Evolutionary conservation across 2,797 vertebrate species (phyloP).

Genomic region (Alosa sapidissima): DNA sequence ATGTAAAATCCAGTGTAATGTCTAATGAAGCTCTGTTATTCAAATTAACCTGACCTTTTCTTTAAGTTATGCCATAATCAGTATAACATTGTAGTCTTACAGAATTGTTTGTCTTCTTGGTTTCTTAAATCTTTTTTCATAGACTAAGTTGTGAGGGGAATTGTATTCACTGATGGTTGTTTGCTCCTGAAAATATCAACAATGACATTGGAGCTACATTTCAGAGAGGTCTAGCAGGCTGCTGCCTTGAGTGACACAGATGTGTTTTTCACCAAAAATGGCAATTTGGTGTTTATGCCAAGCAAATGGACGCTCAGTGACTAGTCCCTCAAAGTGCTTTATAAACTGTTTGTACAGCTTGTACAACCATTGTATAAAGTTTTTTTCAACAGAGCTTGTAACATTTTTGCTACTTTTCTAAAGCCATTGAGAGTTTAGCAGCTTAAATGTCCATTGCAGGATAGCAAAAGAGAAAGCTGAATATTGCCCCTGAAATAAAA

Average conservation of each 20-base stretch:
- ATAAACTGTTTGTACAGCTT: constrained; percentile 12
- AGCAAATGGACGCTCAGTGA: neutral
- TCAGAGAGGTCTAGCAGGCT: neutral
- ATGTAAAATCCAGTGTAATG: neutral
- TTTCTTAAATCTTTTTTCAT: neutral
- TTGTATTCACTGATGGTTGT: neutral
- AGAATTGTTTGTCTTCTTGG: neutral
- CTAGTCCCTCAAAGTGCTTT: constrained; percentile 13
- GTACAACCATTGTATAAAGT: neutral
- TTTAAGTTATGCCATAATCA: neutral
- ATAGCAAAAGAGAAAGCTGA: neutral
- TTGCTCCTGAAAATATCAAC: neutral
- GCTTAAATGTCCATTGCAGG: neutral
- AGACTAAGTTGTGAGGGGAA: neutral
- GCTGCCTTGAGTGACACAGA: neutral
- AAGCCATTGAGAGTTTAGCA: neutral
- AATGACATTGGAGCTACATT: neutral
- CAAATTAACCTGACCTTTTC: neutral
- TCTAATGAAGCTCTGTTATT: neutral
- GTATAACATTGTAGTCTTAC: neutral
- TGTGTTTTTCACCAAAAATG: constrained; percentile 21
- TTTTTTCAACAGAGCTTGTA: constrained; percentile 3
- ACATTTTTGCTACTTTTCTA: neutral
- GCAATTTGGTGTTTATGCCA: constrained; percentile 13
- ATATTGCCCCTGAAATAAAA: neutral